phyloP scores from a whole-genome alignment of 2,113 vertebrate genomes.

The Ranitomeya variabilis region DNA sequence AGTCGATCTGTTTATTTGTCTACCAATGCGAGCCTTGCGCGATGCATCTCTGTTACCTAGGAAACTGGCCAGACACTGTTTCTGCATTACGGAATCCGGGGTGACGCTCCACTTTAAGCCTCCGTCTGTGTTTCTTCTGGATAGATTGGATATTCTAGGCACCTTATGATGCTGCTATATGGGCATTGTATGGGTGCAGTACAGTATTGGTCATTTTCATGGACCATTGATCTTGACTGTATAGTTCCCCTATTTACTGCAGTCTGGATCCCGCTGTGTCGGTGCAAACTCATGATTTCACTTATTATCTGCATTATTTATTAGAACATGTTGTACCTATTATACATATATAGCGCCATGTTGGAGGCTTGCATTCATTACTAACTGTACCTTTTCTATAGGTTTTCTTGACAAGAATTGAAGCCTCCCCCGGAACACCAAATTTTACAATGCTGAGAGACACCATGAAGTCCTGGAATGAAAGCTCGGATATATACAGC shows the following conservation, averaged over 20 bases:
- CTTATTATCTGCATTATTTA: too few relatives aligned
- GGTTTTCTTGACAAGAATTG: constrained; percentile 24
- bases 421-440: not conserved
- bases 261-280: too few relatives aligned
- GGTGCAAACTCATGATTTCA: too few relatives aligned
- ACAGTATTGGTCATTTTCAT: not conserved
- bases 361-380: not conserved
- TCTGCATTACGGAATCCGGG: not conserved
- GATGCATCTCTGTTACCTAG: not conserved
- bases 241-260: too few relatives aligned
- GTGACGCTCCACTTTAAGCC: not conserved
- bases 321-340: too few relatives aligned
- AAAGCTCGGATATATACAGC: constrained; percentile 85
- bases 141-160: not conserved
- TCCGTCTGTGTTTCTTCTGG: not conserved
- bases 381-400: not conserved
- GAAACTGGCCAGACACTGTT: constrained; percentile 18
- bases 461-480: constrained; percentile 81
- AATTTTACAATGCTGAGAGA: constrained; percentile 78
- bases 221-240: not conserved
- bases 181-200: not conserved
- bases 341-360: not conserved
- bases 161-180: not conserved
- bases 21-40: not conserved
- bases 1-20: not conserved